Evolutionary conservation across 1,140 invertebrate genomes (phyloP), one percentile per base, ranked within the genome.

Genomic region (Colletes latitarsis): DNA sequence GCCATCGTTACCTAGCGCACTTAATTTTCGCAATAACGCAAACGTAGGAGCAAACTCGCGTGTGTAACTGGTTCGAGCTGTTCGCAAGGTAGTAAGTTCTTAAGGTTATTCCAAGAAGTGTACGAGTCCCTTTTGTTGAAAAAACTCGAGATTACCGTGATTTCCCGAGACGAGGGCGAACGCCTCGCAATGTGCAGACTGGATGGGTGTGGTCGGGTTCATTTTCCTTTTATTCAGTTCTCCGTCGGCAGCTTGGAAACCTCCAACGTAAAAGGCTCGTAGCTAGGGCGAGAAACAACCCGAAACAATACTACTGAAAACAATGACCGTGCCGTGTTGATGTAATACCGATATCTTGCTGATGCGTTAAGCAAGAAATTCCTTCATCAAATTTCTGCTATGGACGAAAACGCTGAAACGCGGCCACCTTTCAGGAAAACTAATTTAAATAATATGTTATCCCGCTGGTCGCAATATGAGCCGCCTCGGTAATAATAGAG

Each of bases 181-280:
- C 57, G 58, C 74, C 84, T 82, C 58, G 84, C 80, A 82, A 82
- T 69, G 71, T 39, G 67, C 82, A 76, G 75, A 72, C 70, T 75
- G 74, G 39, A 75, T 86, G 83, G 67, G 83, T 85, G 84, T 85
- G 80, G 83, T 77, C 62, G 66, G 62, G 75, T 86, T 85, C 83
- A 85, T 86, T 86, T 86, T 86, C 84, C 76, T 85, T 85, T 86
- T 86, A 85, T 86, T 85, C 80, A 86, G 84, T 85, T 82, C 70
- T 1, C 55, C 67, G 73, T 64, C 70, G 64, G 69, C 81, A 73
- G 73, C 69, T 62, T 63, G 57, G 74, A 53, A 58, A 85, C 74
- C 79, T 85, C 83, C 53, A 70, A 82, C 84, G 81, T 85, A 83
- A 85, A 85, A 85, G 74, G 49, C 57, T 82, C 73, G 70, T 74